Evolutionary conservation across 2,113 vertebrate genomes (phyloP).

Genomic region (Polyodon spathula): DNA sequence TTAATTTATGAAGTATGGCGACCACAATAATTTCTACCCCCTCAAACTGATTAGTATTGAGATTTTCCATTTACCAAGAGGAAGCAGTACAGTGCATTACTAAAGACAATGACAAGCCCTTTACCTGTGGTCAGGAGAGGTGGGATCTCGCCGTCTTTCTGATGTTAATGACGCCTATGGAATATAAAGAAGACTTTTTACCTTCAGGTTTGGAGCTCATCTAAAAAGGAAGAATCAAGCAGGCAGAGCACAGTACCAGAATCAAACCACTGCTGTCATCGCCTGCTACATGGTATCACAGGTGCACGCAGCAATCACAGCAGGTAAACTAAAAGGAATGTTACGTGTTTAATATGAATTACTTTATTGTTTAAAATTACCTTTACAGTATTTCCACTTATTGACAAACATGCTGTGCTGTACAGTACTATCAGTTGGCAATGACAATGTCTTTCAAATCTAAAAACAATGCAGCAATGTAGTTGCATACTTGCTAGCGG

Average conservation of each 20-base stretch:
- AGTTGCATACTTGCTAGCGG: too few relatives aligned
- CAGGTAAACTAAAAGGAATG: background rate
- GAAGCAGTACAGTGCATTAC: background rate
- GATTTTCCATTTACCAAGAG: background rate
- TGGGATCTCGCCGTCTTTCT: background rate
- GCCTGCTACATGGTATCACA: background rate
- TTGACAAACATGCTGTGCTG: too few relatives aligned
- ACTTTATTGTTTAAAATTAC: background rate
- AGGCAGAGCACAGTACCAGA: background rate
- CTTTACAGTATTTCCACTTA: too few relatives aligned
- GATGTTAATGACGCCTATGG: conserved; percentile 8
- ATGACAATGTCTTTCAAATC: too few relatives aligned
- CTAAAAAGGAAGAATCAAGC: too few relatives aligned
- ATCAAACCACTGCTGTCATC: background rate
- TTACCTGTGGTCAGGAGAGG: conserved; percentile 16
- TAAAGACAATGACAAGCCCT: background rate
- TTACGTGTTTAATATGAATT: background rate
- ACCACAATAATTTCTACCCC: too few relatives aligned
- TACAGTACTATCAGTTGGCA: too few relatives aligned
- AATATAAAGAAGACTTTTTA: background rate
- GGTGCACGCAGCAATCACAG: background rate
- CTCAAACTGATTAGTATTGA: too few relatives aligned
- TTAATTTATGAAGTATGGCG: too few relatives aligned
- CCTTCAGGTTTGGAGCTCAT: too few relatives aligned
- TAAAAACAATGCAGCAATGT: too few relatives aligned